Percentiles rank a stretch among this genome's conserved stretches.
phyloP scores from a whole-genome alignment of 2,888 invertebrate species.

The Watsonalla cultraria region DNA sequence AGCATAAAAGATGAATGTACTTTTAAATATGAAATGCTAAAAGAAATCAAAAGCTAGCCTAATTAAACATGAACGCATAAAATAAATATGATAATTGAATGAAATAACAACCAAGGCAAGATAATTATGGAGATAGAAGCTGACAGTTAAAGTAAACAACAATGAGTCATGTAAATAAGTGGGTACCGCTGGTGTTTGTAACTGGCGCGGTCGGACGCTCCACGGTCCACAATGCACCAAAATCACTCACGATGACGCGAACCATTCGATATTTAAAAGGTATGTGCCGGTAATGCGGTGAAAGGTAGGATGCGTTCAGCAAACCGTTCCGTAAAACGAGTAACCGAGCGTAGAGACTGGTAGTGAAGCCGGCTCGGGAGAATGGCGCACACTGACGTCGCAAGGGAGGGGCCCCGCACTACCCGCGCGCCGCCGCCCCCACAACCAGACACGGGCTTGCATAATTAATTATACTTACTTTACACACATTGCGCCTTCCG shows the following conservation, averaged over 20 bases:
- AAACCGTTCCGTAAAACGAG: conserved; percentile 63
- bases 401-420: conserved; percentile 43
- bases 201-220: conserved; percentile 37
- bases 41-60: too few relatives aligned
- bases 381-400: conserved; percentile 71
- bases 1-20: too few relatives aligned
- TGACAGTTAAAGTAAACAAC: conserved; percentile 49
- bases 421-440: conserved; percentile 33
- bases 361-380: conserved; percentile 67
- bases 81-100: not conserved
- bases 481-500: conserved; percentile 64
- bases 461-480: conserved; percentile 70
- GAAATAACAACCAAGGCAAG: too few relatives aligned
- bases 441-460: conserved; percentile 68
- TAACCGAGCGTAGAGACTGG: conserved; percentile 44
- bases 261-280: conserved; percentile 54
- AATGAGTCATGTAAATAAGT: conserved; percentile 49
- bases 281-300: conserved; percentile 65
- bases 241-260: conserved; percentile 66
- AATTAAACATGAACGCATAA: not conserved
- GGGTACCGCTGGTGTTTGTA: conserved; percentile 52
- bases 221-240: conserved; percentile 66
- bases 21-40: too few relatives aligned
- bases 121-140: conserved; percentile 23
- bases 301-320: conserved; percentile 71